phyloP scores from a whole-genome alignment of 2,797 vertebrate genomes.

The Ataeniobius toweri region DNA sequence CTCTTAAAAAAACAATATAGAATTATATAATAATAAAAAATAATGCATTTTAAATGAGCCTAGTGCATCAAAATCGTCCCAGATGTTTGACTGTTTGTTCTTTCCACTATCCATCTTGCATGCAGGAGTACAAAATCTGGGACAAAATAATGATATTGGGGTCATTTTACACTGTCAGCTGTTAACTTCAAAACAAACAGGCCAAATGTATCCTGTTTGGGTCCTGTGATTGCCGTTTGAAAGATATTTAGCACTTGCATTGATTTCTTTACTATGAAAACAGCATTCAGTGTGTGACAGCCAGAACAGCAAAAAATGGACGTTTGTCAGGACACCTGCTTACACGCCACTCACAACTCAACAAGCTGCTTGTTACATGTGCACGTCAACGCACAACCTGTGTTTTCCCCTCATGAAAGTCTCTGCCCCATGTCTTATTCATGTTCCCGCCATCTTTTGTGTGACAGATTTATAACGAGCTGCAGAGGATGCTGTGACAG shows the following conservation, averaged over 20 bases:
- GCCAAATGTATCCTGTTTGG: slow-evolving; percentile 20
- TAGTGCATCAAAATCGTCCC: slow-evolving; percentile 9
- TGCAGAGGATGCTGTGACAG: slow-evolving; percentile 68
- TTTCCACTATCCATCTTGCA: slow-evolving; percentile 9
- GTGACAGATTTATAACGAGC: slow-evolving; percentile 73
- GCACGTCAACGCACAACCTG: slow-evolving; percentile 44
- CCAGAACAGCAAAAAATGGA: slow-evolving; percentile 23
- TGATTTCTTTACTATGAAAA: slow-evolving; percentile 52
- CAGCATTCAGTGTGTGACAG: slow-evolving; percentile 28
- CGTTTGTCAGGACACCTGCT: slow-evolving; percentile 41
- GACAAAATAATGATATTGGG: slow-evolving; percentile 26
- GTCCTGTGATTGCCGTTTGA: slow-evolving; percentile 40
- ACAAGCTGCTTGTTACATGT: slow-evolving; percentile 27
- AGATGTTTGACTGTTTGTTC: slow-evolving; percentile 24
- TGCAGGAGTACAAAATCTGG: slow-evolving; percentile 27
- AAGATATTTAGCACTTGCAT: slow-evolving; percentile 46
- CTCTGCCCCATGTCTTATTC: slow-evolving; percentile 64
- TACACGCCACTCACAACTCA: slow-evolving; percentile 22
- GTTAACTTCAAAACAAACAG: slow-evolving; percentile 24
- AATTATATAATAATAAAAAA: slow-evolving; percentile 23
- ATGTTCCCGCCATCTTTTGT: slow-evolving; percentile 52
- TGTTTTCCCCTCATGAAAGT: slow-evolving; percentile 45
- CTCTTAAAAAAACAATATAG: slow-evolving; percentile 37
- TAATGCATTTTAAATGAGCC: slow-evolving; percentile 11
- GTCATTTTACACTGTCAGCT: slow-evolving; percentile 37